Conservation (phyloP, 2,113 vertebrate species). For the Phyllostomus hastatus region DNA sequence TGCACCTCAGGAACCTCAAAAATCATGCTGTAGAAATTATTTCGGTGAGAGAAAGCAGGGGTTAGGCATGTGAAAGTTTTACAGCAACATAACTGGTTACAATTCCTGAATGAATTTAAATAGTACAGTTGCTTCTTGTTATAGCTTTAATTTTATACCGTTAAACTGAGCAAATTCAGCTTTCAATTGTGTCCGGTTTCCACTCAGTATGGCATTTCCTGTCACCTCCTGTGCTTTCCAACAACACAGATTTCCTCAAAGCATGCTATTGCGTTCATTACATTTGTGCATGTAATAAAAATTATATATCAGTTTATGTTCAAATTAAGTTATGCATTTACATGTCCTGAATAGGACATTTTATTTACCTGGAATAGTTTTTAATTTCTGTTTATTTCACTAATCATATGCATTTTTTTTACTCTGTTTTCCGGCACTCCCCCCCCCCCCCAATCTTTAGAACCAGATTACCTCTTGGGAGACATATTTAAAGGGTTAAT, state of each 20-base stretch:
- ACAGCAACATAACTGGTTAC: background rate
- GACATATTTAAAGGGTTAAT: background rate
- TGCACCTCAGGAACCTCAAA: background rate
- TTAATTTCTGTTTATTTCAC: background rate
- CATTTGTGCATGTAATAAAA: background rate
- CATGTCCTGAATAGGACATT: background rate
- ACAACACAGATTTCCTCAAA: background rate
- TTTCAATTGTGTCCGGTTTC: background rate
- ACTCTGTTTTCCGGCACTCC: too few relatives aligned
- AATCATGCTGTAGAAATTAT: background rate
- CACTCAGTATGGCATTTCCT: background rate
- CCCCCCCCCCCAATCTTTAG: background rate
- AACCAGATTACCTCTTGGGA: background rate
- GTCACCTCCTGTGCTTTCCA: too few relatives aligned
- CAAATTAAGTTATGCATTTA: background rate
- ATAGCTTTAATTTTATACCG: background rate
- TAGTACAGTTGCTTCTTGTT: background rate
- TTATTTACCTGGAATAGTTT: background rate
- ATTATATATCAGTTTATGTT: background rate
- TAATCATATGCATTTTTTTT: background rate
- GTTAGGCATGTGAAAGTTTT: background rate
- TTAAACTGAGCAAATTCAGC: background rate
- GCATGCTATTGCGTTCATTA: background rate
- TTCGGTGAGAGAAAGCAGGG: background rate
- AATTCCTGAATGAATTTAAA: background rate